Conservation (phyloP, 2,797 vertebrate genomes). For the Adelosebastes latens region DNA sequence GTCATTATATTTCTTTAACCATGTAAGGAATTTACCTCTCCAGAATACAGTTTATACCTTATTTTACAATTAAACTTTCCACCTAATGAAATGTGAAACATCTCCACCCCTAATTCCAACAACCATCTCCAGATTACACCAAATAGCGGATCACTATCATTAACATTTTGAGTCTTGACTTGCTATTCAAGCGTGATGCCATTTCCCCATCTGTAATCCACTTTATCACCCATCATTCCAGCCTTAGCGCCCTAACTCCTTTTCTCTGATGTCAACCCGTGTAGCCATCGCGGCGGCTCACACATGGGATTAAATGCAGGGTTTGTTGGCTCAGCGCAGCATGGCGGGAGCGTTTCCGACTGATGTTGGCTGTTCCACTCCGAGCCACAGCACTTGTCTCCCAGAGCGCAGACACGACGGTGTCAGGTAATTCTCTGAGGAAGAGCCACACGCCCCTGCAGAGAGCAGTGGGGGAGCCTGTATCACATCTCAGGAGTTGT, state of each 20-base stretch:
- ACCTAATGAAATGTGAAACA: conserved; percentile 38
- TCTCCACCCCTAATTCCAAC: conserved; percentile 49
- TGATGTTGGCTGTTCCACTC: conserved; percentile 84
- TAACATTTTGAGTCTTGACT: conserved; percentile 63
- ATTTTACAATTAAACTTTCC: conserved; percentile 6
- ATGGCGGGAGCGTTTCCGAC: conserved; percentile 80
- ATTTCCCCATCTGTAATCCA: conserved; percentile 80
- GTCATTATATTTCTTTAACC: background rate
- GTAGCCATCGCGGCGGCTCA: conserved; percentile 81
- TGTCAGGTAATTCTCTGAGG: conserved; percentile 86
- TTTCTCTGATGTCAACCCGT: conserved; percentile 84
- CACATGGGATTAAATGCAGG: conserved; percentile 84
- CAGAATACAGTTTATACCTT: background rate
- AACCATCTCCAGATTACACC: conserved; percentile 58
- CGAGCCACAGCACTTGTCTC: conserved; percentile 82
- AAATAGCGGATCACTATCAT: conserved; percentile 48
- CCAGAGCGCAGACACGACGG: conserved; percentile 83
- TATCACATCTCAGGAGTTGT: conserved; percentile 86
- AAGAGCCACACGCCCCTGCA: conserved; percentile 83
- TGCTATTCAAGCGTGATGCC: conserved; percentile 70
- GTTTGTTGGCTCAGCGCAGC: conserved; percentile 84
- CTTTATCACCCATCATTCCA: conserved; percentile 81
- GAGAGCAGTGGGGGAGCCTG: conserved; percentile 83
- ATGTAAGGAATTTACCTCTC: background rate
- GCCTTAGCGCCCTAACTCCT: conserved; percentile 80